A percentile compares a stretch with the other conserved stretches of the same genome.
Conservation (phyloP, 2,113 vertebrate genomes). For the Cavia porcellus region DNA sequence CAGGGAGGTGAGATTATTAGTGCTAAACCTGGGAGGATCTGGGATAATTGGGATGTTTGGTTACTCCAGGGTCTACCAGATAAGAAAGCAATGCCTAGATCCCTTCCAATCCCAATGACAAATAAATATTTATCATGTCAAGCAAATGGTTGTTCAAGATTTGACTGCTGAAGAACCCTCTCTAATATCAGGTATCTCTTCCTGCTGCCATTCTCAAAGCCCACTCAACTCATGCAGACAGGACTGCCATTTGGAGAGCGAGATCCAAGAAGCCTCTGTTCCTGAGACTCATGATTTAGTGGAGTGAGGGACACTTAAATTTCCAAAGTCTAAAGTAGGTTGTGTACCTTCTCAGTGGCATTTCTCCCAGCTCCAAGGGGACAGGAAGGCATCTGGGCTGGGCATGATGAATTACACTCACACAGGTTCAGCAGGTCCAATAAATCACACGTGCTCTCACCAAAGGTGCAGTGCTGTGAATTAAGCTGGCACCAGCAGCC, state of each 20-base stretch:
- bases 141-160: neutral
- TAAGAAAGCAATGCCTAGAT: neutral
- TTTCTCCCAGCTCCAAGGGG: neutral
- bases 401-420: neutral
- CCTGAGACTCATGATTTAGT: neutral
- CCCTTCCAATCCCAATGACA: neutral
- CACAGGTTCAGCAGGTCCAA: neutral
- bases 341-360: neutral
- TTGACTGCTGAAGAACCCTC: neutral
- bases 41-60: fast-evolving
- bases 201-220: neutral
- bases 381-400: neutral
- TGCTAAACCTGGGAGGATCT: neutral
- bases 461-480: conserved; percentile 31
- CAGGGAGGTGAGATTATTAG: neutral
- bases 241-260: fast-evolving
- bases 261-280: too few species aligned
- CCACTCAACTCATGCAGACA: neutral
- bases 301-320: neutral
- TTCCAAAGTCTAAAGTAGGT: neutral
- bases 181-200: neutral
- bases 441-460: conserved; percentile 11
- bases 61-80: neutral
- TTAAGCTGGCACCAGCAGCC: neutral
- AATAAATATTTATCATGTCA: neutral